Evolutionary conservation across 1,140 invertebrate species (phyloP).

Genomic region (Pomacea maculata): DNA sequence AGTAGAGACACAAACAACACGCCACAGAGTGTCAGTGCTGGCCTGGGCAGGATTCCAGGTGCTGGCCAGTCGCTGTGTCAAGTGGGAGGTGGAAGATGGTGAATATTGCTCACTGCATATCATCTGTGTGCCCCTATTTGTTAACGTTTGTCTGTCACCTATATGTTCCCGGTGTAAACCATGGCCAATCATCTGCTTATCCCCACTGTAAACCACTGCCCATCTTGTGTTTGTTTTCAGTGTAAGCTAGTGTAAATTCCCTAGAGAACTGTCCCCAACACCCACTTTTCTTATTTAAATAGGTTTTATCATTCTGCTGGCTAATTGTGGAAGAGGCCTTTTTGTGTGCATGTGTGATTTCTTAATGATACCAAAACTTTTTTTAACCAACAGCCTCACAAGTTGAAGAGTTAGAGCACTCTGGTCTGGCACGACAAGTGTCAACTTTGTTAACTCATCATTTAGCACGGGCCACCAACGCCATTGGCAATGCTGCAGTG

Average conservation of each 20-base stretch:
- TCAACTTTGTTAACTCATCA: slow-evolving; percentile 64
- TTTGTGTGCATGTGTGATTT: no score
- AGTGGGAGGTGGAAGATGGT: slow-evolving; percentile 65
- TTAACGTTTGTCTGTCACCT: no score
- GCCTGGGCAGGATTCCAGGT: slow-evolving; percentile 67
- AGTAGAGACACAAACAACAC: slow-evolving; percentile 50
- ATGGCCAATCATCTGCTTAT: no score
- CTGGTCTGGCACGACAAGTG: slow-evolving; percentile 63
- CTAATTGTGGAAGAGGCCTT: no score
- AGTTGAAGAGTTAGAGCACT: slow-evolving; percentile 60
- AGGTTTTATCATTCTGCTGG: not conserved
- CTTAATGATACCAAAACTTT: not conserved
- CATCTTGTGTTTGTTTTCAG: not conserved
- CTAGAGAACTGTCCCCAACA: not conserved
- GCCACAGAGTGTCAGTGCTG: slow-evolving; percentile 61
- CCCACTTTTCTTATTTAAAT: not conserved
- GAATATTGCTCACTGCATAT: slow-evolving; percentile 8
- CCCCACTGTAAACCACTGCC: not conserved
- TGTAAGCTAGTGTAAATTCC: not conserved
- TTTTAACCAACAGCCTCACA: slow-evolving; percentile 37
- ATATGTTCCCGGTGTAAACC: no score
- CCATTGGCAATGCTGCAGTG: slow-evolving; percentile 59
- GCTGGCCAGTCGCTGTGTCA: slow-evolving; percentile 64
- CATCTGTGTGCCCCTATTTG: no score
- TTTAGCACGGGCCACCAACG: slow-evolving; percentile 62